phyloP scores from a whole-genome alignment of 1,140 invertebrate genomes.

The Oscheius sp. region DNA sequence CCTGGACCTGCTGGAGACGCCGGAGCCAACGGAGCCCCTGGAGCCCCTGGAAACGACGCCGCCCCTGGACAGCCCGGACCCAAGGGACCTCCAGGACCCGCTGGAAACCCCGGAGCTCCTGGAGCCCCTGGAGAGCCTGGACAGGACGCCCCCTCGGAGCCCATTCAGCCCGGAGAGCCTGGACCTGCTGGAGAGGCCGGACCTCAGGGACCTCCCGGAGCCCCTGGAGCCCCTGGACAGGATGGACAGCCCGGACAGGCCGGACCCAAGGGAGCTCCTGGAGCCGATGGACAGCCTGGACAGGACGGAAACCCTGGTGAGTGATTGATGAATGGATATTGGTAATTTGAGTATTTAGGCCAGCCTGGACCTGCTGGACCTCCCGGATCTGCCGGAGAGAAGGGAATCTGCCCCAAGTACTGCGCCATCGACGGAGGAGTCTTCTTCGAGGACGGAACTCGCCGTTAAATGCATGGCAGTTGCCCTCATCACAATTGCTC shows the following conservation, averaged over 20 bases:
- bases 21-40: constrained; percentile 34
- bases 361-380: too few relatives aligned
- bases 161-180: constrained; percentile 35
- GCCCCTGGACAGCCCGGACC: constrained; percentile 30
- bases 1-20: constrained; percentile 37
- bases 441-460: constrained; percentile 59
- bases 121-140: constrained; percentile 36
- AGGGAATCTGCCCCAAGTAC: constrained; percentile 58
- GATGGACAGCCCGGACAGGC: constrained; percentile 36
- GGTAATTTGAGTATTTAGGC: too few relatives aligned
- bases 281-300: constrained; percentile 36
- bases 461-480: too few relatives aligned
- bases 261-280: constrained; percentile 35
- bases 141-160: constrained; percentile 36
- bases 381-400: constrained; percentile 45
- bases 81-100: constrained; percentile 35
- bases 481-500: too few relatives aligned
- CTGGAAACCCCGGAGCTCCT: constrained; percentile 32
- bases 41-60: constrained; percentile 34
- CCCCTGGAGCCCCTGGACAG: constrained; percentile 31
- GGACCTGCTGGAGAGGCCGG: constrained; percentile 34
- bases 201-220: constrained; percentile 40
- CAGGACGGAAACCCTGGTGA: constrained; percentile 41
- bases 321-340: too few relatives aligned
- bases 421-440: constrained; percentile 58